Conservation (phyloP, 1,140 invertebrate genomes). For the Ditylenchus dipsaci region DNA sequence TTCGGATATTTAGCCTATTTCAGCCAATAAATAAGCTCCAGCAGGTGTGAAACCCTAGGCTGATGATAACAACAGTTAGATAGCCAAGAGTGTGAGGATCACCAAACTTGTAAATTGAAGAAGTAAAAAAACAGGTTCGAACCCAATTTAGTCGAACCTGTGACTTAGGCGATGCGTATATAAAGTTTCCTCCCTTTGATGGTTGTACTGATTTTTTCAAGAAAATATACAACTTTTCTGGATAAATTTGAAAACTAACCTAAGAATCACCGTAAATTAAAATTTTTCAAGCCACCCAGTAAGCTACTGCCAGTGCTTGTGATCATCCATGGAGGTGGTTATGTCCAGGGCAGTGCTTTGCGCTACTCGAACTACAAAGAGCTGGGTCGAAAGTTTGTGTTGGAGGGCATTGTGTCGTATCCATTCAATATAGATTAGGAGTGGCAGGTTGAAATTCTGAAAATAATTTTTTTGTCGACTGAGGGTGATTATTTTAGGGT, state of each 20-base stretch:
- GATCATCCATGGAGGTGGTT: slow-evolving; percentile 44
- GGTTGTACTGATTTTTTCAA: no score
- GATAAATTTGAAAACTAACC: neutral
- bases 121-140: no score
- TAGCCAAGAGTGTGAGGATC: no score
- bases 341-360: slow-evolving; percentile 19
- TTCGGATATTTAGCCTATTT: no score
- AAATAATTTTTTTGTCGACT: neutral
- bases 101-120: no score
- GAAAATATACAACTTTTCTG: neutral
- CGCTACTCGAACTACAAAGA: slow-evolving; percentile 19
- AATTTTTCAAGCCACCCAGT: neutral
- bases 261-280: no score
- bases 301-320: slow-evolving; percentile 19
- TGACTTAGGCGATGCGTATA: no score
- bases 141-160: neutral
- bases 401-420: slow-evolving; percentile 39
- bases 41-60: no score
- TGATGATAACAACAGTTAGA: no score
- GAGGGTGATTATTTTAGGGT: neutral
- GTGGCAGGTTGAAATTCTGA: slow-evolving; percentile 20
- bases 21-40: no score
- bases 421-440: slow-evolving; percentile 41
- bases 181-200: no score
- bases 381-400: slow-evolving; percentile 37